phyloP scores from a whole-genome alignment of 35 echinoderm and acorn worm genomes.

The Diadema setosum region DNA sequence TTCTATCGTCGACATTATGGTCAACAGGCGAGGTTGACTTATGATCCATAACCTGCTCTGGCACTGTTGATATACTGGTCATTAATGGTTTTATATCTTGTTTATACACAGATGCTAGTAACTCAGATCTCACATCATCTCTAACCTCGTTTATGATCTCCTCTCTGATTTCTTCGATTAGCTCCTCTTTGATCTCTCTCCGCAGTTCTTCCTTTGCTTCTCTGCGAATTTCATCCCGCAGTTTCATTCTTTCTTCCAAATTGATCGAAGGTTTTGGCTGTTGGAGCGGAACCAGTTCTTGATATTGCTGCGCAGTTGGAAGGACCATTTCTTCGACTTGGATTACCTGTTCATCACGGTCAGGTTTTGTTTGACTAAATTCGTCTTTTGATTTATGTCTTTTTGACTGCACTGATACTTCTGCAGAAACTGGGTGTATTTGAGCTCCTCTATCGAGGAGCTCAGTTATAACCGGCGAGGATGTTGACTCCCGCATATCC shows the following conservation, averaged over 20 bases:
- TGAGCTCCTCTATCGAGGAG: background rate
- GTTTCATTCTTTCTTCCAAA: background rate
- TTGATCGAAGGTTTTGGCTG: background rate
- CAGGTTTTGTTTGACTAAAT: background rate
- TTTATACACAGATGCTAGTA: background rate
- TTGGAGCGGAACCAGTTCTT: background rate
- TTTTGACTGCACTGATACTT: background rate
- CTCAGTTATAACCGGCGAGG: background rate
- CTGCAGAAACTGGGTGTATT: background rate
- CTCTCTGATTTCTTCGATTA: slow-evolving; percentile 3
- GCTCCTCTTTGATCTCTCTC: background rate
- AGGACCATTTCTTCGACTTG: background rate
- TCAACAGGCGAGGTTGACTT: background rate
- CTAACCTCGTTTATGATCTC: slow-evolving; percentile 21
- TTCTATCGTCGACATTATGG: background rate
- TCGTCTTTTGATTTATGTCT: background rate
- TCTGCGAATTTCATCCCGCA: background rate
- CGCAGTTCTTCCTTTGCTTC: slow-evolving; percentile 3
- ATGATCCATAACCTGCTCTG: too few species aligned
- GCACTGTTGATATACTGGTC: background rate
- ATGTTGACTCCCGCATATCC: background rate
- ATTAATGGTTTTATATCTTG: background rate
- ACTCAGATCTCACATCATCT: slow-evolving; percentile 18
- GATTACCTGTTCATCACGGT: background rate
- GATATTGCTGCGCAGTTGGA: background rate